phyloP scores from a whole-genome alignment of 2,113 vertebrate genomes.

The Plotosus lineatus region DNA sequence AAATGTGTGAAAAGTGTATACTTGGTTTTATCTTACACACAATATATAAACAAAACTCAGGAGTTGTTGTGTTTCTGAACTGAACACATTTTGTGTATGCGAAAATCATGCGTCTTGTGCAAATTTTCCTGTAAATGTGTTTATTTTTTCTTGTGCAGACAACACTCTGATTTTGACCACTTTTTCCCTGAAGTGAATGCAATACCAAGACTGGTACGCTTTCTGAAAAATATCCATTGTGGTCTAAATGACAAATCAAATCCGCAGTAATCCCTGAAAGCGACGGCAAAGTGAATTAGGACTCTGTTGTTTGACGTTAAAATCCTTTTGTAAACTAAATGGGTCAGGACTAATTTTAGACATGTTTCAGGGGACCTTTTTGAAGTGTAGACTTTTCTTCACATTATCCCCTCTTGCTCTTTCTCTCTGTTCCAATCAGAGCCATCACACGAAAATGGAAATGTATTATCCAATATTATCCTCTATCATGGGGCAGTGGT shows the following conservation, averaged over 20 bases:
- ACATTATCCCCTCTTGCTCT: background rate
- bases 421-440: too few species aligned
- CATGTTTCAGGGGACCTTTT: slow-evolving; percentile 12
- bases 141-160: background rate
- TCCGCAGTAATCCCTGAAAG: slow-evolving; percentile 13
- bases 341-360: slow-evolving; percentile 42
- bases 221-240: background rate
- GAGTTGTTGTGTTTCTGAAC: background rate
- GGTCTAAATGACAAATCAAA: slow-evolving; percentile 23
- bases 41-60: background rate
- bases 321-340: slow-evolving; percentile 25
- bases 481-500: too few species aligned
- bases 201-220: background rate
- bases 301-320: slow-evolving; percentile 17
- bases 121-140: background rate
- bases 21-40: too few species aligned
- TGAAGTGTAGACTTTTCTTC: background rate
- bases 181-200: background rate
- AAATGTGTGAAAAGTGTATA: too few species aligned
- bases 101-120: background rate
- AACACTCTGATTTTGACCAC: background rate
- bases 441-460: background rate
- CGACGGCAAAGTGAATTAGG: slow-evolving; percentile 14
- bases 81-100: background rate
- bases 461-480: background rate